Base-by-base conservation (phyloP, 2,888 invertebrate genomes). In the Agonopterix subpropinquella region DNA sequence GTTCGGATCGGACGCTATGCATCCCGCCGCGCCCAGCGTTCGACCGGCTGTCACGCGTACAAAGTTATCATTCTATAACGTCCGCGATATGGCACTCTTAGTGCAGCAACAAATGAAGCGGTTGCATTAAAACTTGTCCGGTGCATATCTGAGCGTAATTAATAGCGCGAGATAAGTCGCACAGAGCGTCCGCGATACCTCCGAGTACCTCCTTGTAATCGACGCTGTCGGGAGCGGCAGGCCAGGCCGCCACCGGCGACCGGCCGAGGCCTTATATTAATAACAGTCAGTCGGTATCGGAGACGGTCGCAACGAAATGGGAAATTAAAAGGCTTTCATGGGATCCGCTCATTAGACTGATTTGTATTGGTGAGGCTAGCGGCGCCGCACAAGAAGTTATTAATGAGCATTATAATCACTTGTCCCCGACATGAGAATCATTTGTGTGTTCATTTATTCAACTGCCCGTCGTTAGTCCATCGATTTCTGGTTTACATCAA, bases 251-350 rank as follows among this genome's bases (percentile, higher is more conserved):
- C 78, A 70, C 76, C 71, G 76, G 70, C 74, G 68, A 66, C 73
- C 72, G 72, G 67, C 73, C 61, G 61, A 53, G 66, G 67, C 65
- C 73, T 73, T 73, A 66, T 84, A 86, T 87, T 87, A 87, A 86
- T 87, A 87, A 78, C 77, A 74, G 82, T 82, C 83, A 74, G 55
- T 57, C 71, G 84, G 74, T 87, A 86, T 84, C 87, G 64, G 68
- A 73, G 77, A 77, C 78, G 81, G 77, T 73, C 77, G 76, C 70
- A 78, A 28, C 83, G 63, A 80, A 86, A 87, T 85, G 85, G 81
- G 80, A 81, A 87, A 88, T 88, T 87, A 87, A 88, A 87, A 85
- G 85, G 78, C 85, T 86, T 82, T 85, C 81, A 84, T 80, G 75
- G 74, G 77, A 75, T 80, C 75, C 75, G 74, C 79, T 85, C 84